These are phyloP conservation scores for Drosophila barbarae DNA, from an alignment of 2,888 invertebrate species.

Conservation along the genomic window DNA sequence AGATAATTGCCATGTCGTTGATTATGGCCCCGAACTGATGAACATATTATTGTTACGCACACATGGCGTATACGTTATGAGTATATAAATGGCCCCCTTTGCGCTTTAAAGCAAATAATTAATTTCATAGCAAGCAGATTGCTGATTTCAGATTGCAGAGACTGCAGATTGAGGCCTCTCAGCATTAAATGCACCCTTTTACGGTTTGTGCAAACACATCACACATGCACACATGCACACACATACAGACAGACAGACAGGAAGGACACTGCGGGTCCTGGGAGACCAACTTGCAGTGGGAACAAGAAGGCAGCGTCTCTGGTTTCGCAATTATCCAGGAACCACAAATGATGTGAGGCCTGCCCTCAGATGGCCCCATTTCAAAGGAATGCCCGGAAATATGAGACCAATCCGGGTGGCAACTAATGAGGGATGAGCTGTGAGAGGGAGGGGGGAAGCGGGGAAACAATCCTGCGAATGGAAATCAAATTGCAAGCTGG, in stretches of 20 bases:
- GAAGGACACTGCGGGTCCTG: neutral
- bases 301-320: neutral
- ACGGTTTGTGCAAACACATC: conserved; percentile 8
- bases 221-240: neutral
- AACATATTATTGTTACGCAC: conserved; percentile 45
- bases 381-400: conserved; percentile 10
- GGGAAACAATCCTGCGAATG: neutral
- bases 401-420: conserved; percentile 4
- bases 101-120: conserved; percentile 57
- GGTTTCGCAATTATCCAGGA: conserved; percentile 8
- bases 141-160: conserved; percentile 25
- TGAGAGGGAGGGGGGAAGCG: neutral
- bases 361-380: neutral
- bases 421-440: neutral
- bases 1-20: conserved; percentile 31
- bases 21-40: conserved; percentile 35
- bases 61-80: neutral
- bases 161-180: conserved; percentile 30
- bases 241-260: neutral
- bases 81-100: neutral
- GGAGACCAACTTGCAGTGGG: neutral
- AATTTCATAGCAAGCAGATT: conserved; percentile 55
- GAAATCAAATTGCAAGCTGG: neutral
- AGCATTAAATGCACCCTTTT: conserved; percentile 2
- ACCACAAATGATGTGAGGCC: neutral